Conservation (phyloP, 2,113 vertebrate species). For the Daubentonia madagascariensis region DNA sequence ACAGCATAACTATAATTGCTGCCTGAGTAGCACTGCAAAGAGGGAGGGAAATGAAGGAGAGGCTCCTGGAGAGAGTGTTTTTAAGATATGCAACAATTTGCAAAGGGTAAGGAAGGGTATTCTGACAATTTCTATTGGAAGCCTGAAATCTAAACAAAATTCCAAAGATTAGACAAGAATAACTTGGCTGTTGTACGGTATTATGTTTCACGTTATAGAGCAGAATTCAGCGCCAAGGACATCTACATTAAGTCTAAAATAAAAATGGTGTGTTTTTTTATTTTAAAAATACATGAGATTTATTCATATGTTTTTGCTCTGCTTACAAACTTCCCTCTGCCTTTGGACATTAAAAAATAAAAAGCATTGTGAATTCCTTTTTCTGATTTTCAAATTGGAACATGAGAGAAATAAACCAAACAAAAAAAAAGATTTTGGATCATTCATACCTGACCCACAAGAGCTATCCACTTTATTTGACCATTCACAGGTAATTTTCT, state of each 20-base stretch:
- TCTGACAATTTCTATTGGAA: not conserved
- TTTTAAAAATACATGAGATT: not conserved
- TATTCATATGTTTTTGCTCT: not conserved
- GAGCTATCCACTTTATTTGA: not conserved
- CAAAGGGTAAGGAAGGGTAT: not conserved
- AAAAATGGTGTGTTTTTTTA: not conserved
- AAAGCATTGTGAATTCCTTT: not conserved
- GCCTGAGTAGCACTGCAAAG: not conserved
- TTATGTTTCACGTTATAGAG: not conserved
- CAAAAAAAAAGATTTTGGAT: not conserved
- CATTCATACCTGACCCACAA: not conserved
- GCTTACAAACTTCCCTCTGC: not conserved
- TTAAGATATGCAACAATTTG: not conserved
- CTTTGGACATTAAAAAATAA: not conserved
- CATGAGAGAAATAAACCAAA: not conserved
- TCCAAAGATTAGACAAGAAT: not conserved
- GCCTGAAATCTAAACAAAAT: conserved; percentile 2
- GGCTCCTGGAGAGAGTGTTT: not conserved
- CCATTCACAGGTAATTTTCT: not conserved
- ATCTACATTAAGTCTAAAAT: not conserved
- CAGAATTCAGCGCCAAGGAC: not conserved
- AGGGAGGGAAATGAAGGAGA: not conserved
- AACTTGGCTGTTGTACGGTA: not conserved
- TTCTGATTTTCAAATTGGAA: not conserved
- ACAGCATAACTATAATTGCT: not conserved